Conservation (phyloP, 2,888 invertebrate genomes). For the Tachina fera region DNA sequence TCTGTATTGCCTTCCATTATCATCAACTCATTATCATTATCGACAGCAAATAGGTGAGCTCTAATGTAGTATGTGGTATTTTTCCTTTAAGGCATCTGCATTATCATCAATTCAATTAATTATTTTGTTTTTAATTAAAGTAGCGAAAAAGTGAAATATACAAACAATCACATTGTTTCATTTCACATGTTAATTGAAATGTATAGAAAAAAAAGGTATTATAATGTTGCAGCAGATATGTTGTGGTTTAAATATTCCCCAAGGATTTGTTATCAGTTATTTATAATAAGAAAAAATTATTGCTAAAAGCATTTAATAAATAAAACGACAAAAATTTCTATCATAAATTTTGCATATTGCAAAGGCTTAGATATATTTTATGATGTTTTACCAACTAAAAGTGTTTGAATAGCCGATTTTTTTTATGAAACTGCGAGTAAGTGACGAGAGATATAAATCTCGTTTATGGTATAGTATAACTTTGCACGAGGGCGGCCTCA, state of each 20-base stretch:
- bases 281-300: not conserved
- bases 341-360: too few species aligned
- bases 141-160: constrained; percentile 4
- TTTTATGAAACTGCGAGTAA: too few species aligned
- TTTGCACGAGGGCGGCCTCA: too few species aligned
- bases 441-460: too few species aligned
- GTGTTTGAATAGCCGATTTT: too few species aligned
- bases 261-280: not conserved
- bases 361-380: too few species aligned
- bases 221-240: constrained; percentile 15
- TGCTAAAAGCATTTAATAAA: too few species aligned
- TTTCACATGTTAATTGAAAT: constrained; percentile 34
- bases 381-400: too few species aligned
- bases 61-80: constrained; percentile 30
- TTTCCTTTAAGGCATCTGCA: constrained; percentile 35
- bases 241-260: not conserved
- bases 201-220: not conserved
- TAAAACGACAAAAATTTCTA: too few species aligned
- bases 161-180: constrained; percentile 32
- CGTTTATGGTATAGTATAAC: too few species aligned
- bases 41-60: constrained; percentile 25
- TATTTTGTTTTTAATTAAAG: constrained; percentile 68
- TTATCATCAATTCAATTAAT: constrained; percentile 64
- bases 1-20: constrained; percentile 11
- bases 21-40: constrained; percentile 52